A percentile compares a stretch with the other conserved stretches of the same genome.
These are phyloP conservation scores for Hippolais icterina DNA, from an alignment of 2,113 vertebrate genomes.

Conservation along the genomic window DNA sequence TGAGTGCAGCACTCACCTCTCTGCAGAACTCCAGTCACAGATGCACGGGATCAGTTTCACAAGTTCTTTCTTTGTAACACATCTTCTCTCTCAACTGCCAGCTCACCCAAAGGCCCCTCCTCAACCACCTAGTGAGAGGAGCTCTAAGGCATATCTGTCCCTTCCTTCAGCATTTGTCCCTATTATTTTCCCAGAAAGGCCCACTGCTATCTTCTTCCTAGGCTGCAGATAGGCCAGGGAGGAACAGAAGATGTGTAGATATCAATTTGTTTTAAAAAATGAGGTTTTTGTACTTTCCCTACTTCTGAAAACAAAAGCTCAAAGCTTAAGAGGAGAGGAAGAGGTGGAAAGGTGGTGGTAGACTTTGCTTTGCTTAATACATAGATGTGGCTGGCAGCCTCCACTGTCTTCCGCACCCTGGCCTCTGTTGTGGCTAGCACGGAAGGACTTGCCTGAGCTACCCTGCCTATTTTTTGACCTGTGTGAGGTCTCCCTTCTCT, in stretches of 20 bases:
- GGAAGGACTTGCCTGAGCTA: background rate
- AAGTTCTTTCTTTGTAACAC: background rate
- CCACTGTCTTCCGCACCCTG: background rate
- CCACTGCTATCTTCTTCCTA: background rate
- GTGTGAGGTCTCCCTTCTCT: background rate
- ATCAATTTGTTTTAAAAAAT: background rate
- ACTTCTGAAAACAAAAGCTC: background rate
- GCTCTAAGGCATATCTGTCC: background rate
- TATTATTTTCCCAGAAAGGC: background rate
- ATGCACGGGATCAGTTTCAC: background rate
- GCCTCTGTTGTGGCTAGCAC: slow-evolving; percentile 7
- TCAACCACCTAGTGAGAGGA: background rate
- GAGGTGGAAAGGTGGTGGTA: background rate
- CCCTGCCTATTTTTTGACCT: background rate
- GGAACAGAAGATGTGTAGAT: background rate
- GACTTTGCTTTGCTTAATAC: background rate
- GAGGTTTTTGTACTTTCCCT: background rate
- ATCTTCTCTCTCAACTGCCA: background rate
- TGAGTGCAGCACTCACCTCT: background rate
- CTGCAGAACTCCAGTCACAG: background rate
- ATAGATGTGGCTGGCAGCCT: background rate
- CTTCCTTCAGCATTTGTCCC: background rate
- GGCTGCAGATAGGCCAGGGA: background rate
- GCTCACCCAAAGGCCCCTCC: background rate
- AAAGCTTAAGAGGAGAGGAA: slow-evolving; percentile 9